Base-by-base conservation (phyloP, 2,113 vertebrate species). In the Anolis carolinensis region DNA sequence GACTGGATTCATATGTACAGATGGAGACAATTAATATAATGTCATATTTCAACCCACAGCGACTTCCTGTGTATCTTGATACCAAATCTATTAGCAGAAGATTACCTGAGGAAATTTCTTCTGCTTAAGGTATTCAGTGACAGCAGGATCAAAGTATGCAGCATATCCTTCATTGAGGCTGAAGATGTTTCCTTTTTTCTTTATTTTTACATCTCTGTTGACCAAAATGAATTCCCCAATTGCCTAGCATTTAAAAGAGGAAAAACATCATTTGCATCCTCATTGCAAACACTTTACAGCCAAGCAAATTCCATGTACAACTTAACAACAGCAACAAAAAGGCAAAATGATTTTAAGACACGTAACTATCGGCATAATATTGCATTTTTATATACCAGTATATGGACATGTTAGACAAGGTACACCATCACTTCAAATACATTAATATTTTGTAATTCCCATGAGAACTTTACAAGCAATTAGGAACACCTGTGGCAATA, bases 181-280 rank as follows among this genome's bases (percentile, higher is more conserved):
- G 96, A 99, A 99, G 93, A 99, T 99, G 78, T 96, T 99, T 25
- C 99, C 99, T 89, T 96, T 99, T 93, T 98, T 99, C 93, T 98
- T 99, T 71, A 99, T 99, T 95, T 96, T 98, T 88, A 99, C 97
- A 85, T 99, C 93, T 74, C n/a, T 96, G 23, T 99, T 97, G 63
- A 98, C 98, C 94, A 99, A 90, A 93, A 99, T 98, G 91, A 99
- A 99, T 94, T 99, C 98, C 48, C 98, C 98, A 21, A 99, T 99
- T 34, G 98, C 95, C 98, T 99, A 86, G 77, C 8, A 55, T 55
- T 90, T 82, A 62, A 87, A 89, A 85, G 18, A 16, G 55, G 1
- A 59, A 59, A 13, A 14, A 59, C 14, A 59, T 0, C n/a, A n/a
- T 44, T 21, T 39, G 3, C 78, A 77, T 86, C 71, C 0, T 2